Evolutionary conservation across 2,113 vertebrate species (phyloP).

Genomic region (Phylloscopus trochilus): DNA sequence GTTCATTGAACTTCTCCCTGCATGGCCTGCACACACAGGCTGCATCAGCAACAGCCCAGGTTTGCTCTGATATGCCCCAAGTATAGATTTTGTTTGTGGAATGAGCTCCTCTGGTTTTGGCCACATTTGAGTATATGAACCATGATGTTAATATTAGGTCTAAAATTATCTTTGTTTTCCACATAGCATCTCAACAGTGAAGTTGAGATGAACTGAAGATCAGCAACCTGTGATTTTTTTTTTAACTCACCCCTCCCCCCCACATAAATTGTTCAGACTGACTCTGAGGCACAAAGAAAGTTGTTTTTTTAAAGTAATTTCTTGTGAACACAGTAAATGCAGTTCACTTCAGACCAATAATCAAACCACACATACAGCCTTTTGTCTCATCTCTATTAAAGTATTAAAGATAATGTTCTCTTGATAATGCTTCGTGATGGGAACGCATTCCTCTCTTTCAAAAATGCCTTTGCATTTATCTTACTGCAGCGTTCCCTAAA

Average conservation of each 20-base stretch:
- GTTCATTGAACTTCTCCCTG: background rate
- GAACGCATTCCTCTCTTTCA: background rate
- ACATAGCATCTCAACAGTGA: background rate
- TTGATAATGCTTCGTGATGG: background rate
- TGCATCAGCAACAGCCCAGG: background rate
- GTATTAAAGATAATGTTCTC: conserved; percentile 31
- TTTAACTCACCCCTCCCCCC: background rate
- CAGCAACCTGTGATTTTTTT: background rate
- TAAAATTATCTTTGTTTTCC: background rate
- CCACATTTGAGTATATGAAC: background rate
- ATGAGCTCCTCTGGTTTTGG: background rate
- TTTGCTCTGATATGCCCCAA: background rate
- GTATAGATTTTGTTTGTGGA: background rate
- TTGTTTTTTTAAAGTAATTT: background rate
- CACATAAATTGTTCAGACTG: background rate
- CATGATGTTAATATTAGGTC: background rate
- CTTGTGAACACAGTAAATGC: background rate
- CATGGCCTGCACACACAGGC: background rate
- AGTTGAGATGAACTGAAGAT: too few species aligned
- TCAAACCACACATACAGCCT: background rate
- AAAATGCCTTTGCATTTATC: background rate
- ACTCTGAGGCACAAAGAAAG: background rate
- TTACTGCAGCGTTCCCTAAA: background rate
- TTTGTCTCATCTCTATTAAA: background rate
- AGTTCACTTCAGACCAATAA: background rate